phyloP scores from a whole-genome alignment of 2,888 invertebrate genomes.

The Embidobia sp. region DNA sequence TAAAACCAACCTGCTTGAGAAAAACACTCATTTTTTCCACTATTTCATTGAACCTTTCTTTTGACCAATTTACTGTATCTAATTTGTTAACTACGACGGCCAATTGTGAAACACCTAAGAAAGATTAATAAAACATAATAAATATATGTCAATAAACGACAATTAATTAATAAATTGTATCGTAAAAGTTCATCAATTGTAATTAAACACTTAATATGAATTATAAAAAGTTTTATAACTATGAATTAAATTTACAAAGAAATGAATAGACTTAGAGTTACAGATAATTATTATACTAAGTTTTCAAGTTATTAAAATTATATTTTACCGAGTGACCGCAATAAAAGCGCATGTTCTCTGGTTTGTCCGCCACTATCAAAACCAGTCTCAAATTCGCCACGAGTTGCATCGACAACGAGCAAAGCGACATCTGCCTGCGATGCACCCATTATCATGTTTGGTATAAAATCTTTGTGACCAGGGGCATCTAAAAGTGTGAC shows the following conservation, averaged over 20 bases:
- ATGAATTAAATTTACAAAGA: no score
- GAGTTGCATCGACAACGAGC: conserved; percentile 96
- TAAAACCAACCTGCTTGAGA: conserved; percentile 95
- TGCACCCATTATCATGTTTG: conserved; percentile 99
- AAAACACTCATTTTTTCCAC: conserved; percentile 90
- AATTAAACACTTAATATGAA: no score
- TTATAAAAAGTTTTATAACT: no score
- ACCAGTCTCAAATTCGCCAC: conserved; percentile 99
- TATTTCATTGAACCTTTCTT: conserved; percentile 95
- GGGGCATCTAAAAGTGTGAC: conserved; percentile 97
- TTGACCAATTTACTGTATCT: conserved; percentile 97
- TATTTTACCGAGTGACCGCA: conserved; percentile 86
- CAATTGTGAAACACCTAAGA: conserved; percentile 93
- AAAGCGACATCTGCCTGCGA: conserved; percentile 99
- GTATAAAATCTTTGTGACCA: conserved; percentile 99
- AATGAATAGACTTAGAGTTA: no score
- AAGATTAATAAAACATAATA: no score
- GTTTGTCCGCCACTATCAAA: conserved; percentile 99
- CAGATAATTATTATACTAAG: no score
- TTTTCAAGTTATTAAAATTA: no score
- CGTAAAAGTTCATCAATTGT: neutral
- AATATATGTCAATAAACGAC: no score
- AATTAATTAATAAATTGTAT: no score
- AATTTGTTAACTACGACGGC: conserved; percentile 98
- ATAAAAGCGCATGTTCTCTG: conserved; percentile 97